A percentile compares a stretch with the other conserved stretches of the same genome.
These are phyloP conservation scores for Philopotamus ludificatus DNA, from an alignment of 1,140 invertebrate genomes.

Conservation along the genomic window DNA sequence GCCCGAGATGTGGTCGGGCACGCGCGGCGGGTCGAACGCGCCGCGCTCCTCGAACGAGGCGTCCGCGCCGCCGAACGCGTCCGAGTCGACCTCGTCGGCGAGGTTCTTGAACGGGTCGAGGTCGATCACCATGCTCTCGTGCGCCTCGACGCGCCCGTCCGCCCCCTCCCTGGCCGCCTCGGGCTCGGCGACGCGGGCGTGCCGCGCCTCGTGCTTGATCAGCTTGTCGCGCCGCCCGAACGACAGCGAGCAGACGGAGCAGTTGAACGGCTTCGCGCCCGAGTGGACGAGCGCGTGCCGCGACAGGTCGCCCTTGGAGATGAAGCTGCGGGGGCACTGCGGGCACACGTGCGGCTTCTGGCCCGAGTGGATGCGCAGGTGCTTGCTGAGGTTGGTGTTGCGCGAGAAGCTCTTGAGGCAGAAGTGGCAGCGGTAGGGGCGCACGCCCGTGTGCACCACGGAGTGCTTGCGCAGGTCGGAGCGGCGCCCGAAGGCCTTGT, in stretches of 20 bases:
- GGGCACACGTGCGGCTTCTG: constrained; percentile 71
- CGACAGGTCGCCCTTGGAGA: constrained; percentile 67
- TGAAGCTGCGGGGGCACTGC: constrained; percentile 71
- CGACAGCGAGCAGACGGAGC: constrained; percentile 64
- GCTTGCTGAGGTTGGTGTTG: constrained; percentile 83
- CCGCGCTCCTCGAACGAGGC: constrained; percentile 8
- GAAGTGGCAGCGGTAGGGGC: constrained; percentile 65
- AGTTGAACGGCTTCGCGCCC: constrained; percentile 68
- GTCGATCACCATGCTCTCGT: constrained; percentile 59
- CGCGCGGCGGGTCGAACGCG: constrained; percentile 50
- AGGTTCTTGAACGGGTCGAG: constrained; percentile 57
- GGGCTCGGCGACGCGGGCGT: constrained; percentile 43
- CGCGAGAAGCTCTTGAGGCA: constrained; percentile 69
- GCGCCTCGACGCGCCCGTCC: constrained; percentile 44
- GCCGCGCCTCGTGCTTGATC: constrained; percentile 60
- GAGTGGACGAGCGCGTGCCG: constrained; percentile 70
- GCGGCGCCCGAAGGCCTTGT: constrained; percentile 62
- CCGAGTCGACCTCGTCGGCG: constrained; percentile 32
- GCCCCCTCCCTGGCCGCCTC: constrained; percentile 37
- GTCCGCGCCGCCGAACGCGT: constrained; percentile 7
- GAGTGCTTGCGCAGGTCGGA: constrained; percentile 68
- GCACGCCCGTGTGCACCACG: constrained; percentile 70
- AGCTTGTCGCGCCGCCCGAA: constrained; percentile 66
- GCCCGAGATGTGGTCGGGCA: constrained; percentile 56
- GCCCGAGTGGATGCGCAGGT: constrained; percentile 73